phyloP scores from a whole-genome alignment of 2,113 vertebrate species.

The Toxotes chatareus region DNA sequence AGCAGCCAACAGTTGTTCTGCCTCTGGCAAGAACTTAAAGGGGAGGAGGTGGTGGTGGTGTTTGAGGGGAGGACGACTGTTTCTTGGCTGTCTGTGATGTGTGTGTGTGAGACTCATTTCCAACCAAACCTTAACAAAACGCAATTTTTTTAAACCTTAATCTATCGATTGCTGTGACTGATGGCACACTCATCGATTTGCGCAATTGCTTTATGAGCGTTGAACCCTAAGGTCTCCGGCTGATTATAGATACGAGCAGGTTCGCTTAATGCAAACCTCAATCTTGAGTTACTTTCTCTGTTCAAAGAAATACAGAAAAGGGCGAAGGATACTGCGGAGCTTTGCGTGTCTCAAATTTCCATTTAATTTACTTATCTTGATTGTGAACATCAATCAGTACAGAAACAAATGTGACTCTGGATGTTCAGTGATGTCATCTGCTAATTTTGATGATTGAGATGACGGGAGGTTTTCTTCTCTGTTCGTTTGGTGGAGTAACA shows the following conservation, averaged over 20 bases:
- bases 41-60: slow-evolving; percentile 45
- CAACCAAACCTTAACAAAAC: slow-evolving; percentile 50
- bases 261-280: slow-evolving; percentile 26
- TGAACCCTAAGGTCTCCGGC: slow-evolving; percentile 29
- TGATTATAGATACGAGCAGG: slow-evolving; percentile 49
- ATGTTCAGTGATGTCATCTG: slow-evolving; percentile 26
- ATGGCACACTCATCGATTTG: slow-evolving; percentile 43
- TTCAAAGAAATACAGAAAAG: slow-evolving; percentile 5
- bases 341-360: slow-evolving; percentile 35
- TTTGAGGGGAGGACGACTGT: slow-evolving; percentile 33
- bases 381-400: slow-evolving; percentile 34
- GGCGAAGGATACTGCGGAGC: slow-evolving; percentile 19
- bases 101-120: slow-evolving; percentile 33
- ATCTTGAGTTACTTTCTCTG: slow-evolving; percentile 27
- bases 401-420: slow-evolving; percentile 5
- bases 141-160: slow-evolving; percentile 32
- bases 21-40: slow-evolving; percentile 70
- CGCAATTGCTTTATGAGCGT: slow-evolving; percentile 34
- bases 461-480: not conserved
- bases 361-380: slow-evolving; percentile 48
- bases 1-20: slow-evolving; percentile 76
- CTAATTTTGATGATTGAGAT: slow-evolving; percentile 16
- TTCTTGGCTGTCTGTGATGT: slow-evolving; percentile 29
- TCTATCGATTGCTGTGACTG: slow-evolving; percentile 53
- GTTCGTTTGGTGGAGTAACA: not conserved